These are phyloP conservation scores for Drosophila longiperda DNA, from an alignment of 2,888 invertebrate species.

Conservation along the genomic window DNA sequence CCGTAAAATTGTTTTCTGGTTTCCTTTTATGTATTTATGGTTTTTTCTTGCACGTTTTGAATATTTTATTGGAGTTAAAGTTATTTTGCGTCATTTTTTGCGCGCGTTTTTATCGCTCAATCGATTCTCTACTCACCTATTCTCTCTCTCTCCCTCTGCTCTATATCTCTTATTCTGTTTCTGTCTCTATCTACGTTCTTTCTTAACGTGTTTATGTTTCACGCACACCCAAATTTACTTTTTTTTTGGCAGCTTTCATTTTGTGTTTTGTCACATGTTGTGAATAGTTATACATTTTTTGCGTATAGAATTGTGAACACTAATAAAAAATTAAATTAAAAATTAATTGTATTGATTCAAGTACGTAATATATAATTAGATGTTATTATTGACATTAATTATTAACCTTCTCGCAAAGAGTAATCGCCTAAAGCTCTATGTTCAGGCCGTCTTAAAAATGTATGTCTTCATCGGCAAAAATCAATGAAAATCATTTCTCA, in stretches of 20 bases:
- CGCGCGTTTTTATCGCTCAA: constrained; percentile 19
- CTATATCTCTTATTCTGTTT: neutral
- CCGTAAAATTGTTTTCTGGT: constrained; percentile 27
- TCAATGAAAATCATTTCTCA: constrained; percentile 5
- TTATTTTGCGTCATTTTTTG: constrained; percentile 20
- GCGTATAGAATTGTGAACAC: constrained; percentile 29
- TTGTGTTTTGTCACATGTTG: constrained; percentile 49
- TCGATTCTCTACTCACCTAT: neutral
- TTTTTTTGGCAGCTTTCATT: no score
- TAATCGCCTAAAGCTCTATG: neutral
- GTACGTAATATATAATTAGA: neutral
- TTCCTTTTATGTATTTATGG: constrained; percentile 32
- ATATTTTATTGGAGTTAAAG: constrained; percentile 41
- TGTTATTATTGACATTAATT: neutral
- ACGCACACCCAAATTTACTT: constrained; percentile 47
- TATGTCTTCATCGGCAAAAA: neutral
- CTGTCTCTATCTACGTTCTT: neutral
- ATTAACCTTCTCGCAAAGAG: neutral
- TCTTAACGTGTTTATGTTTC: neutral
- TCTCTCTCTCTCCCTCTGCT: neutral
- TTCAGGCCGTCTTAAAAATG: neutral
- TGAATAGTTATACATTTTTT: constrained; percentile 29
- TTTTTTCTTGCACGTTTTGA: constrained; percentile 39
- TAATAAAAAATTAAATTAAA: constrained; percentile 28
- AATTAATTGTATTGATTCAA: neutral